Percentiles rank a stretch among this genome's conserved stretches.
These are phyloP conservation scores for Montipora capricornis DNA, from an alignment of 64 coral and sea anemone genomes.

Conservation along the genomic window DNA sequence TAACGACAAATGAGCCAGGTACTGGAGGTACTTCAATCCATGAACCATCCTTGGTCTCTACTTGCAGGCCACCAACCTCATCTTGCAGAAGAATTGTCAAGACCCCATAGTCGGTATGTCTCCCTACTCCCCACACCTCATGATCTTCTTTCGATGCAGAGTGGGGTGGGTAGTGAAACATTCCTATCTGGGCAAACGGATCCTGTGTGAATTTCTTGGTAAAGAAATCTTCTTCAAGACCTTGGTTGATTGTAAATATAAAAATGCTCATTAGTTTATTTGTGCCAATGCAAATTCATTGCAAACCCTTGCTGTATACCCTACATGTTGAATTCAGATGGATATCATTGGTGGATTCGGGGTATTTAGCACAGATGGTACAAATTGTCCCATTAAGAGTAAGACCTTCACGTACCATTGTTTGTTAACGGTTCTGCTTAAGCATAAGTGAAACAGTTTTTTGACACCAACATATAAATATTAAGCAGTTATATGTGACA, in stretches of 20 bases:
- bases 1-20: conserved; percentile 72
- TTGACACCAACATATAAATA: too few species aligned
- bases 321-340: not conserved
- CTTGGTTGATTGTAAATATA: not conserved
- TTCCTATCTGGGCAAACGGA: conserved; percentile 57
- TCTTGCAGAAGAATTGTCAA: conserved; percentile 75
- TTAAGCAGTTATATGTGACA: too few species aligned
- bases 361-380: not conserved
- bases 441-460: too few species aligned
- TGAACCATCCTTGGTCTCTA: conserved; percentile 38
- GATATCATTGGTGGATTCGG: not conserved
- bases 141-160: not conserved
- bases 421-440: too few species aligned
- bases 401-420: too few species aligned
- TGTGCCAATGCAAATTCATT: too few species aligned
- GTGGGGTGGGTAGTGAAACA: conserved; percentile 78
- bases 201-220: conserved; percentile 47
- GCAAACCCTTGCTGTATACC: too few species aligned
- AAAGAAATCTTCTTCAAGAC: conserved; percentile 59
- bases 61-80: conserved; percentile 71
- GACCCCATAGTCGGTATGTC: conserved; percentile 75
- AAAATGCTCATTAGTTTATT: too few species aligned
- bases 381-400: too few species aligned
- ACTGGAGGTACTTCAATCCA: conserved; percentile 70
- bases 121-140: conserved; percentile 57